Evolutionary conservation across 2,113 vertebrate genomes (phyloP), one percentile per base, ranked within the genome.

Genomic region (Romanogobio albipinnatus): DNA sequence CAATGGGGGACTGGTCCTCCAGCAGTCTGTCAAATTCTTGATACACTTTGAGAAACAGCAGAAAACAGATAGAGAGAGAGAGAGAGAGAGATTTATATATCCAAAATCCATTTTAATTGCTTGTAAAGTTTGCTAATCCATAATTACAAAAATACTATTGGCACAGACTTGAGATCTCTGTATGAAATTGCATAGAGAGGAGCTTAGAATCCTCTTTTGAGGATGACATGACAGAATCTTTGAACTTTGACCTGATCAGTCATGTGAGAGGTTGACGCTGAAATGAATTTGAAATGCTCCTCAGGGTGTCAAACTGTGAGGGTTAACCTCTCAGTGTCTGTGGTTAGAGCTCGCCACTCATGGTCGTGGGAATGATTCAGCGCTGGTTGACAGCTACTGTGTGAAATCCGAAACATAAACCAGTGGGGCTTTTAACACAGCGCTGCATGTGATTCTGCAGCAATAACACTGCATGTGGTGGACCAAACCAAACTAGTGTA

Each of bases 1-100:
- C 98, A 0, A 99, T 99, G 22, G 97, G 97, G 10, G 97, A 98
- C 90, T 99, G 98, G 87, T 99, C 98, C 90, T 99, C 98, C 87
- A 99, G 85, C 9, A 99, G 95, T 84, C 96, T 97, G 90, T 99
- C 98, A 89, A 99, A 99, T 91, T 99, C 98, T 92, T 98, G 98
- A 90, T 99, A 99, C 86, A 99, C 98, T 99, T 92, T 9, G 47
- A 61, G 76, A 81, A 45, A 51, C 3, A n/a, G 29, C 2, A 53
- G 15, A 71, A 43, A 74, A 24, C 0, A 19, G 56, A 77, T 29
- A 29, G 29, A 29, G 29, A 29, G 29, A 29, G 29, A 29, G 29
- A 29, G 29, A 29, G 29, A 29, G 29, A 29, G 29, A 29, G 29
- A 29, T 29, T 29, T 29, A 29, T 29, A 29, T 29, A 29, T 29